Evolutionary conservation across 2,888 invertebrate species (phyloP).

Genomic region (Heterodera filipjevi): DNA sequence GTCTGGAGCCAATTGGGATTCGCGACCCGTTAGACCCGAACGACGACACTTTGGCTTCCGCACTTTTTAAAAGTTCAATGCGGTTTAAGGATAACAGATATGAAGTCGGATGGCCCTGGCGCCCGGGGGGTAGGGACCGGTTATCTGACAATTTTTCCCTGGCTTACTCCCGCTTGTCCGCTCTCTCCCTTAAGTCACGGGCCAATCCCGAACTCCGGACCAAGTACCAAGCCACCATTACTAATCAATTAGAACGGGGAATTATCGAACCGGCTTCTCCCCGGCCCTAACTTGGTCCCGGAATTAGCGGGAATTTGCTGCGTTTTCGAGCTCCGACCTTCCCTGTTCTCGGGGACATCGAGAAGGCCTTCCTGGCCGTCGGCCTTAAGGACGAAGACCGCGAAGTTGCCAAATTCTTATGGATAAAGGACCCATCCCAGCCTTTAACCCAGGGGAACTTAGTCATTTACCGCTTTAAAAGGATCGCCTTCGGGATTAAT

Average conservation of each 20-base stretch:
- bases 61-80: not conserved
- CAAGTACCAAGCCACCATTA: slow-evolving; percentile 37
- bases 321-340: slow-evolving; percentile 28
- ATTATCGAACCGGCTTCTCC: slow-evolving; percentile 43
- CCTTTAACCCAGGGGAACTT: not conserved
- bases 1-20: not conserved
- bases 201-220: slow-evolving; percentile 30
- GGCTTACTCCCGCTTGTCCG: slow-evolving; percentile 25
- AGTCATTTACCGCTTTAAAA: slow-evolving; percentile 16
- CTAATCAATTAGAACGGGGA: slow-evolving; percentile 42
- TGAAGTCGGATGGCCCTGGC: slow-evolving; percentile 31
- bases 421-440: slow-evolving; percentile 23
- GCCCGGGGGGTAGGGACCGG: not conserved
- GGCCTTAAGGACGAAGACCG: slow-evolving; percentile 32
- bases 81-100: slow-evolving; percentile 21
- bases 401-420: slow-evolving; percentile 33
- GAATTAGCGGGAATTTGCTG: slow-evolving; percentile 38
- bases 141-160: slow-evolving; percentile 29
- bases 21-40: not conserved
- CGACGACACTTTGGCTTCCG: not conserved
- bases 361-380: slow-evolving; percentile 45
- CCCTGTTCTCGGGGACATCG: slow-evolving; percentile 34
- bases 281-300: slow-evolving; percentile 39
- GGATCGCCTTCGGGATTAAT: slow-evolving; percentile 26
- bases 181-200: slow-evolving; percentile 11